Evolutionary conservation across 2,797 vertebrate genomes (phyloP).

Genomic region (Hyperoplus lanceolatus): DNA sequence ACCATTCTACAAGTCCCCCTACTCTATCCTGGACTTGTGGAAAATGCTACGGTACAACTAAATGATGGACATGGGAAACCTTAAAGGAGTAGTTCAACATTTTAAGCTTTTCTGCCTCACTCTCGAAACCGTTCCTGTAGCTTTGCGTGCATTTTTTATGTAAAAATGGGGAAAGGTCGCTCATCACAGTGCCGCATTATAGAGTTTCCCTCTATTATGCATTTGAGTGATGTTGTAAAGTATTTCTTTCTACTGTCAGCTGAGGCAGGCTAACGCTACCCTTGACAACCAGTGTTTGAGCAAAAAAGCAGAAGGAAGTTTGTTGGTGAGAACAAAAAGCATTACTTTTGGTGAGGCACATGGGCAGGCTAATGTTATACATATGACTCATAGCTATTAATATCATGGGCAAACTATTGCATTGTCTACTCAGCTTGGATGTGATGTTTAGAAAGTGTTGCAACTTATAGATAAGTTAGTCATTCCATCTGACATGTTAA

Average conservation of each 20-base stretch:
- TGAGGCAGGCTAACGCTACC: no score
- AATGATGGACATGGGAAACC: slow-evolving; percentile 8
- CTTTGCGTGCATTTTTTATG: no score
- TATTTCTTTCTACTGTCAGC: no score
- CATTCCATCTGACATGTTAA: background rate
- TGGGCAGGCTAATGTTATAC: background rate
- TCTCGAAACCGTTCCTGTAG: no score
- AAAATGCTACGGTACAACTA: background rate
- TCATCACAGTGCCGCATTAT: no score
- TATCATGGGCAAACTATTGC: background rate
- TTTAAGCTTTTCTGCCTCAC: no score
- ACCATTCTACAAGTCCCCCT: background rate
- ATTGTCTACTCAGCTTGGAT: background rate
- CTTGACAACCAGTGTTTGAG: no score
- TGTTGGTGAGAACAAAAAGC: background rate
- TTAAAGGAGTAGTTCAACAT: background rate
- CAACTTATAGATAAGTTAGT: no score
- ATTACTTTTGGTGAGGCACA: background rate
- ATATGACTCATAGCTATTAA: background rate
- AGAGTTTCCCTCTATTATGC: no score
- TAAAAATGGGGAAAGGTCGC: no score
- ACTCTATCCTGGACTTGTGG: background rate
- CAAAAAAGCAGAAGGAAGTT: slow-evolving; percentile 6
- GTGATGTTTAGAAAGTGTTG: background rate
- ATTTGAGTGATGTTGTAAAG: no score